These are phyloP conservation scores for Cosmia pyralina DNA, from an alignment of 2,888 invertebrate species.

Conservation along the genomic window DNA sequence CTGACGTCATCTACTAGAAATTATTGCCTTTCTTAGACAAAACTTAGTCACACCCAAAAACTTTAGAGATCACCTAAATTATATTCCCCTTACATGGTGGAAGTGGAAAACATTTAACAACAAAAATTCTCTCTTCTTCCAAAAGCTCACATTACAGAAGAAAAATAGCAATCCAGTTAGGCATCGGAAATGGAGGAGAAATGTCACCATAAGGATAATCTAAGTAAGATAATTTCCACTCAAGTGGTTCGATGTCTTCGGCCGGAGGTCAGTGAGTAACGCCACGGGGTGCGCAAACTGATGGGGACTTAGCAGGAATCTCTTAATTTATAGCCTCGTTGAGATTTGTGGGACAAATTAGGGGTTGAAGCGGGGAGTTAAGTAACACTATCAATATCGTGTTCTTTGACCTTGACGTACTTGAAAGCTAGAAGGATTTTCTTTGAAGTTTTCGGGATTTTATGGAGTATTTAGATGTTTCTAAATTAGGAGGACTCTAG, in stretches of 20 bases:
- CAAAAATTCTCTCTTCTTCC: constrained; percentile 9
- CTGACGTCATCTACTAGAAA: background rate
- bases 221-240: constrained; percentile 84
- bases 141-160: constrained; percentile 23
- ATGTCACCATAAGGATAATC: constrained; percentile 81
- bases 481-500: too few species aligned
- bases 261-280: constrained; percentile 78
- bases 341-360: constrained; percentile 69
- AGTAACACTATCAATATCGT: fast-evolving
- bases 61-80: constrained; percentile 19
- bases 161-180: constrained; percentile 53
- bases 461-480: too few species aligned
- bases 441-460: background rate
- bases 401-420: constrained; percentile 5
- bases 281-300: constrained; percentile 86
- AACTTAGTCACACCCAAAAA: background rate
- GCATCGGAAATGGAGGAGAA: constrained; percentile 74
- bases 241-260: constrained; percentile 83
- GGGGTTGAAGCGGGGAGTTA: constrained; percentile 41
- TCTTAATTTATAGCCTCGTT: constrained; percentile 88
- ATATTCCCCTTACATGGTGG: constrained; percentile 14
- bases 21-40: background rate
- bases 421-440: background rate
- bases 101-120: constrained; percentile 32
- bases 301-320: constrained; percentile 89